phyloP scores from a whole-genome alignment of 2,113 vertebrate species.

The Sinocyclocheilus anshuiensis region DNA sequence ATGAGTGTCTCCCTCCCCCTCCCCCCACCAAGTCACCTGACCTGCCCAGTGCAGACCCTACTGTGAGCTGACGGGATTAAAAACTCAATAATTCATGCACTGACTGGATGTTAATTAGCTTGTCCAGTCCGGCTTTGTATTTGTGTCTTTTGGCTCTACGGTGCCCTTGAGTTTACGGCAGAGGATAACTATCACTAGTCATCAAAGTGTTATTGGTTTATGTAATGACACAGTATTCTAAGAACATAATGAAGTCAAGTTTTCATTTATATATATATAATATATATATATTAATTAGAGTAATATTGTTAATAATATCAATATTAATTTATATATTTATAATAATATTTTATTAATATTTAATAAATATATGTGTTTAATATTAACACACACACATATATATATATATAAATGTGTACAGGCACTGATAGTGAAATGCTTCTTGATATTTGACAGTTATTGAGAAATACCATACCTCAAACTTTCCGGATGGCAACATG shows the following conservation, averaged over 20 bases:
- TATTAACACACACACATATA: too few relatives aligned
- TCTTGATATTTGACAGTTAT: background rate
- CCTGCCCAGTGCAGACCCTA: conserved; percentile 34
- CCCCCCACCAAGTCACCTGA: conserved; percentile 43
- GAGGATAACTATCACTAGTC: conserved; percentile 18
- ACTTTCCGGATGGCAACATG: background rate
- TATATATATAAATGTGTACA: too few relatives aligned
- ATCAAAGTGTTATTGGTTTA: background rate
- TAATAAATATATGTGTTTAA: too few relatives aligned
- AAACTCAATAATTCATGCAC: conserved; percentile 61
- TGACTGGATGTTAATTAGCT: conserved; percentile 52
- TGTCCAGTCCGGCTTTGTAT: conserved; percentile 46
- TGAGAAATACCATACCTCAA: background rate
- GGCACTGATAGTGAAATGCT: background rate
- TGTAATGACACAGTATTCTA: background rate
- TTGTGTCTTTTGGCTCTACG: conserved; percentile 33
- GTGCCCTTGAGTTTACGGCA: conserved; percentile 5
- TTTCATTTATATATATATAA: too few relatives aligned
- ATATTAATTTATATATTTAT: too few relatives aligned
- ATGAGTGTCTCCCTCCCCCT: background rate
- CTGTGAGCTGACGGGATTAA: conserved; percentile 54
- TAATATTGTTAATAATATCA: too few relatives aligned
- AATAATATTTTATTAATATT: too few relatives aligned
- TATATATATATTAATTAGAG: too few relatives aligned
- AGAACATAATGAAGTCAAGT: background rate